Evolutionary conservation across 2,797 vertebrate genomes (phyloP).

Genomic region (Spinibarbus caldwelli): DNA sequence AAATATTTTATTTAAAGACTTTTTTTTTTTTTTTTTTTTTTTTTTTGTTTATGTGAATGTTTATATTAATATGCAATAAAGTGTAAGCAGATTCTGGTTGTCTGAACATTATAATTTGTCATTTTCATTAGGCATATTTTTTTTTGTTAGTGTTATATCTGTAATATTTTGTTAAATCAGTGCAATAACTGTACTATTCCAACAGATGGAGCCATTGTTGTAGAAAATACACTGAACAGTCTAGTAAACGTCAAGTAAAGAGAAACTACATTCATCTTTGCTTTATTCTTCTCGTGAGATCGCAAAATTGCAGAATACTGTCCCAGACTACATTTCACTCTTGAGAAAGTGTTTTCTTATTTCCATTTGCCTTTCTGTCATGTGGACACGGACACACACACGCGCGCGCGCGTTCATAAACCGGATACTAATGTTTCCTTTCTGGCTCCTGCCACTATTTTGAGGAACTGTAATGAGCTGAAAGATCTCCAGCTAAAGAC

Average conservation of each 20-base stretch:
- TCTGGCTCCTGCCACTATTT: slow-evolving; percentile 84
- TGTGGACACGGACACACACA: slow-evolving; percentile 77
- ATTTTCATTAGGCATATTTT: neutral
- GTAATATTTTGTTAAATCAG: neutral
- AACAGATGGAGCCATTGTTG: neutral
- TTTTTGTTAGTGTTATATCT: neutral
- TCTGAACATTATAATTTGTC: neutral
- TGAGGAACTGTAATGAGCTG: slow-evolving; percentile 84
- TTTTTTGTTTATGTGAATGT: neutral
- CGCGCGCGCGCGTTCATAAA: slow-evolving; percentile 79
- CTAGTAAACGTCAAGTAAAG: neutral
- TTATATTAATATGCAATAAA: neutral
- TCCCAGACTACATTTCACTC: too few relatives aligned
- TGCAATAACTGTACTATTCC: neutral
- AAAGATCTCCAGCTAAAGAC: slow-evolving; percentile 68
- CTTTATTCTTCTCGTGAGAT: neutral
- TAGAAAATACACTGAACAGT: neutral
- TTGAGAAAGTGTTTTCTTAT: slow-evolving; percentile 38
- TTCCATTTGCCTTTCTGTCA: slow-evolving; percentile 62
- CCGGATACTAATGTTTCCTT: slow-evolving; percentile 87
- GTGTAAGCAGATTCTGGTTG: neutral
- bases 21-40: too few relatives aligned
- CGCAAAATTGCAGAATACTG: too few relatives aligned
- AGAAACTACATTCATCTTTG: too few relatives aligned
- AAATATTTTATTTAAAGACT: neutral